Conservation (phyloP, 1,140 invertebrate genomes). For the Samia ricini region DNA sequence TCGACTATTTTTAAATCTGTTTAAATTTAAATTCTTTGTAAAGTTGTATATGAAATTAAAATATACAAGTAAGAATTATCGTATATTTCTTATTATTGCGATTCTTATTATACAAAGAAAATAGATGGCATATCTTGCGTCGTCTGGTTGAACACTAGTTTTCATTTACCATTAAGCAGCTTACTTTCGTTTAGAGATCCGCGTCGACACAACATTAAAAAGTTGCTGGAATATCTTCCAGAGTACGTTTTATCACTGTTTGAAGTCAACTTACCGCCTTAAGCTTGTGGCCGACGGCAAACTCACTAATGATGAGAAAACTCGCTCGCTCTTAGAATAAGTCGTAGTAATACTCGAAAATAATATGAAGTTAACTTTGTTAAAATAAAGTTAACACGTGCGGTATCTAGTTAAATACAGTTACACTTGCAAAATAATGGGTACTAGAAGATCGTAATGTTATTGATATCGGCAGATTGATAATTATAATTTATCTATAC, state of each 20-base stretch:
- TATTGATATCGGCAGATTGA: no score
- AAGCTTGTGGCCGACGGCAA: slow-evolving; percentile 39
- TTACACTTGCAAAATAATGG: no score
- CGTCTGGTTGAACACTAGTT: slow-evolving; percentile 9
- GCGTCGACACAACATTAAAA: slow-evolving; percentile 49
- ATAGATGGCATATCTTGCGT: neutral
- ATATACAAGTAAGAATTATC: no score
- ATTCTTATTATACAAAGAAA: neutral
- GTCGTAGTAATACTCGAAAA: neutral
- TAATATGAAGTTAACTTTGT: neutral
- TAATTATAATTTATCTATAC: no score
- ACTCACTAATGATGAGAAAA: slow-evolving; percentile 45
- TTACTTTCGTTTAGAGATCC: slow-evolving; percentile 45
- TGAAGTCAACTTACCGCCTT: slow-evolving; percentile 33
- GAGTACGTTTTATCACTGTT: slow-evolving; percentile 64
- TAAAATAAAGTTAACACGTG: no score
- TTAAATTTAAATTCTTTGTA: no score
- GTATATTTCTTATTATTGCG: no score
- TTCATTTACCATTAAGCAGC: slow-evolving; percentile 51
- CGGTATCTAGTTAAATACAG: no score
- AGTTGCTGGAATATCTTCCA: slow-evolving; percentile 57
- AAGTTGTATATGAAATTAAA: no score
- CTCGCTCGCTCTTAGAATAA: slow-evolving; percentile 11
- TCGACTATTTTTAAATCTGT: no score
- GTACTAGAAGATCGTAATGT: no score